phyloP scores from a whole-genome alignment of 2,797 vertebrate genomes.

The Podarcis lilfordi region DNA sequence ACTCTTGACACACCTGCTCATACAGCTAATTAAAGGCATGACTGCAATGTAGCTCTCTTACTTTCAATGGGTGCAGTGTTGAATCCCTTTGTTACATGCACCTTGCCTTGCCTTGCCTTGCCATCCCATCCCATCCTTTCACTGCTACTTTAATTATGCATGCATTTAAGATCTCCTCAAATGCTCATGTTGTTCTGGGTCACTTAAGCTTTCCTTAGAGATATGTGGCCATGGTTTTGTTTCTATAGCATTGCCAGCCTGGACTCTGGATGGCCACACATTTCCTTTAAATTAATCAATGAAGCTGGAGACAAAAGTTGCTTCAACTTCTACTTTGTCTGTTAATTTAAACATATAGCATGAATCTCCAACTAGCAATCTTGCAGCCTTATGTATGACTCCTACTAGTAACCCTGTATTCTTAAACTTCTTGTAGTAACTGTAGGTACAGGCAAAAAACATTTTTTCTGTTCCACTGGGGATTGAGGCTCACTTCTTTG shows the following conservation, averaged over 20 bases:
- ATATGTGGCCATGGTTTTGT: not conserved
- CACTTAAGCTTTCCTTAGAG: not conserved
- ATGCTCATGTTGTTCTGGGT: not conserved
- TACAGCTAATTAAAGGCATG: conserved; percentile 23
- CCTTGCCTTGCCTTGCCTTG: not conserved
- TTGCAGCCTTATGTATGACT: not conserved
- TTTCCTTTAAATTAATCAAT: not conserved
- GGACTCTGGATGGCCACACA: not conserved
- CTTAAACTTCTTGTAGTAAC: not conserved
- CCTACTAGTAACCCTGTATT: not conserved
- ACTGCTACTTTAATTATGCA: not conserved
- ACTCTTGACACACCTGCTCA: conserved; percentile 28
- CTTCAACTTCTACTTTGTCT: not conserved
- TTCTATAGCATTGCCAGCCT: not conserved
- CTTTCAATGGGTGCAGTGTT: not conserved
- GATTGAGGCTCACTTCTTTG: too few species aligned
- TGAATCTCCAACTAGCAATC: not conserved
- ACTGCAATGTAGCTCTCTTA: not conserved
- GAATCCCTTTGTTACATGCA: not conserved
- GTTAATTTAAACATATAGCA: not conserved
- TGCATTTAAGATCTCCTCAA: not conserved
- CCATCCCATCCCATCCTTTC: not conserved
- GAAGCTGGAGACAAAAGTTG: too few species aligned
- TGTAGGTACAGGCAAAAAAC: too few species aligned
- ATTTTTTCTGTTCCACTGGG: too few species aligned